These are phyloP conservation scores for Phyto melanocephala DNA, from an alignment of 2,888 invertebrate species.

Conservation along the genomic window DNA sequence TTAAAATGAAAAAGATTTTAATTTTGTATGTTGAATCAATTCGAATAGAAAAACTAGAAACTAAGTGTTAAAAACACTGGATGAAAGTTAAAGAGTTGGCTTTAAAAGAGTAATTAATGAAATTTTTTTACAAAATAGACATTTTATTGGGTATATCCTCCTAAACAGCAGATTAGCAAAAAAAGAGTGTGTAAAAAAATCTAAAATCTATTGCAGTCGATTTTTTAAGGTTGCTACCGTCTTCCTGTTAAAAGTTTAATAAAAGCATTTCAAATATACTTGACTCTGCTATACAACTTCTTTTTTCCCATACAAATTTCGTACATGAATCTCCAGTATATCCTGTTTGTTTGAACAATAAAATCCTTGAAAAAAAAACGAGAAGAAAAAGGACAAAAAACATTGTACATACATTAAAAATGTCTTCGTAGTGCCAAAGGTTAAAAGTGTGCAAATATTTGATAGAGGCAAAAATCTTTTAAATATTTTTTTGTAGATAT, in stretches of 20 bases:
- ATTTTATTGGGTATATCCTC: no score
- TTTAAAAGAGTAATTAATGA: no score
- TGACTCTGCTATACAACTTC: no score
- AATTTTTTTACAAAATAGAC: no score
- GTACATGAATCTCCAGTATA: slow-evolving; percentile 22
- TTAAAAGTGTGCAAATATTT: slow-evolving; percentile 63
- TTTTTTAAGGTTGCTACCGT: neutral
- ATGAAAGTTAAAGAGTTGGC: no score
- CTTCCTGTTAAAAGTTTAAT: no score
- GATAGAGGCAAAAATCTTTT: slow-evolving; percentile 45
- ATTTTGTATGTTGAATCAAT: neutral
- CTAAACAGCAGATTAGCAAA: no score
- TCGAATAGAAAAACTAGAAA: neutral
- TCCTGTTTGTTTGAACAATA: slow-evolving; percentile 52
- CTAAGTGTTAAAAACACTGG: neutral
- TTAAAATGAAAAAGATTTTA: neutral
- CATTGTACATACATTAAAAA: slow-evolving; percentile 30
- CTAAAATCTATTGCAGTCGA: neutral
- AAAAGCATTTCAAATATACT: no score
- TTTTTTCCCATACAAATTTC: neutral
- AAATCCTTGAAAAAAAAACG: neutral
- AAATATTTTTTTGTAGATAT: neutral
- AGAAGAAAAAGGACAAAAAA: neutral
- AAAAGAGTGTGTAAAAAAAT: no score
- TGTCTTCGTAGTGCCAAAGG: slow-evolving; percentile 55